Evolutionary conservation across 2,888 invertebrate species (phyloP).

Genomic region (Abrostola triplasia): DNA sequence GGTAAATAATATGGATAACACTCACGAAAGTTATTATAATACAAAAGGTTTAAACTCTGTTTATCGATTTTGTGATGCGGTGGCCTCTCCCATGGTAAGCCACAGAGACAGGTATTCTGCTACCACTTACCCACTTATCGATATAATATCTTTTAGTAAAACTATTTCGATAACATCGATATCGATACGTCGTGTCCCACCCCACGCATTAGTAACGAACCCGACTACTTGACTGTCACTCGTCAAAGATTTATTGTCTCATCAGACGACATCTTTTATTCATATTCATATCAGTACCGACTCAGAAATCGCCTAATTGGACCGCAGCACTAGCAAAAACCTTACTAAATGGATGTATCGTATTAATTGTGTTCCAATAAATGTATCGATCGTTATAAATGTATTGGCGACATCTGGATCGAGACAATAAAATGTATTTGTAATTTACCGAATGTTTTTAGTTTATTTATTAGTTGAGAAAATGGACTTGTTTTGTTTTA

Average conservation of each 20-base stretch:
- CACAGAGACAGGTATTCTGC: no score
- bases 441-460: constrained; percentile 49
- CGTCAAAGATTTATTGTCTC: constrained; percentile 72
- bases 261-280: constrained; percentile 74
- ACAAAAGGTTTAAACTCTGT: no score
- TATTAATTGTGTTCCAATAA: constrained; percentile 60
- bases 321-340: constrained; percentile 60
- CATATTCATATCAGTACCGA: constrained; percentile 67
- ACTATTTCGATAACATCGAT: constrained; percentile 8
- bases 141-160: neutral
- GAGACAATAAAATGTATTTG: constrained; percentile 47
- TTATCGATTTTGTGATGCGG: no score
- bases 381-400: constrained; percentile 36
- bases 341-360: constrained; percentile 50
- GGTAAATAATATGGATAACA: no score
- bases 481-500: constrained; percentile 34
- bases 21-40: no score
- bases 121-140: no score
- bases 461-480: constrained; percentile 45
- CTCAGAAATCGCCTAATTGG: constrained; percentile 68
- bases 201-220: constrained; percentile 41
- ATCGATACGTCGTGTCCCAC: constrained; percentile 36
- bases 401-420: constrained; percentile 46
- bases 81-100: no score
- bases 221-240: constrained; percentile 59